phyloP scores from a whole-genome alignment of 2,113 vertebrate species.

The Albula goreensis region DNA sequence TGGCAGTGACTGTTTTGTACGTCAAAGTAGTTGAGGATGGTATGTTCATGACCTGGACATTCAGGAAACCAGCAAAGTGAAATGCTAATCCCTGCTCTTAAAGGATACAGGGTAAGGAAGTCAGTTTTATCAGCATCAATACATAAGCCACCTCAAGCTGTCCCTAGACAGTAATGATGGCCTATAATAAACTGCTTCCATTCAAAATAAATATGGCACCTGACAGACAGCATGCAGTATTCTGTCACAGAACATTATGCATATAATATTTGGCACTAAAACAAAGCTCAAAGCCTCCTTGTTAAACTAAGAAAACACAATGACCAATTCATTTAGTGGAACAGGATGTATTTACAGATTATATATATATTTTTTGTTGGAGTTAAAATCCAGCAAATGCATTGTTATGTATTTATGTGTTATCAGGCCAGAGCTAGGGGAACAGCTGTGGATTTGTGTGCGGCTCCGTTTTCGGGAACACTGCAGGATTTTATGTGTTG shows the following conservation, averaged over 20 bases:
- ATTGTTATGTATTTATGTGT: background rate
- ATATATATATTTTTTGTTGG: too few relatives aligned
- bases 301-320: background rate
- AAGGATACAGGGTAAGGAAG: too few relatives aligned
- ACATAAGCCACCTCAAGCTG: background rate
- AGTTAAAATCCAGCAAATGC: background rate
- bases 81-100: too few relatives aligned
- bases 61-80: background rate
- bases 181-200: background rate
- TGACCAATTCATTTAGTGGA: constrained; percentile 42
- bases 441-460: background rate
- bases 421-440: background rate
- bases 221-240: background rate
- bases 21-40: too few relatives aligned
- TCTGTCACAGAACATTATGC: background rate
- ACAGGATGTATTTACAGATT: background rate
- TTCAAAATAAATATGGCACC: background rate
- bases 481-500: background rate
- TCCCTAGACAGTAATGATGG: too few relatives aligned
- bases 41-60: too few relatives aligned
- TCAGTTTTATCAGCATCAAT: background rate
- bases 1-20: too few relatives aligned
- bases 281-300: background rate
- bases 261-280: too few relatives aligned
- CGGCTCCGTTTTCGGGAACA: background rate